Percentiles rank a stretch among this genome's conserved stretches.
Conservation (phyloP, 2,113 vertebrate species). For the Pollimyrus isidori region DNA sequence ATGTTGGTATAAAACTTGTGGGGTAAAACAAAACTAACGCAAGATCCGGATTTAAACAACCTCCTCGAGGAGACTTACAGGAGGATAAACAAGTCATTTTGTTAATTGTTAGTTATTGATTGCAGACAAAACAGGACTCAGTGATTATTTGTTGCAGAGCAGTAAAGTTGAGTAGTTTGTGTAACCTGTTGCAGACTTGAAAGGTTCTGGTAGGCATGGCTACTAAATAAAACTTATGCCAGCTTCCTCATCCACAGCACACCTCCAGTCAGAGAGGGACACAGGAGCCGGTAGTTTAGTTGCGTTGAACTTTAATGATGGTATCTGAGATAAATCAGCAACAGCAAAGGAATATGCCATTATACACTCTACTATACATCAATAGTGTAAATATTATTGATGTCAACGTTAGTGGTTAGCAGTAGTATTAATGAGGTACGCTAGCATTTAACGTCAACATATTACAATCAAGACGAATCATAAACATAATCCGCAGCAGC, state of each 20-base stretch:
- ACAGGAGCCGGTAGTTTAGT: neutral
- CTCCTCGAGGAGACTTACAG: no score
- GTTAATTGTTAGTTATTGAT: no score
- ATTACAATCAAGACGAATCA: no score
- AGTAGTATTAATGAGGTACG: neutral
- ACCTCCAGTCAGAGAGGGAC: neutral
- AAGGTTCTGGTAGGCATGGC: neutral
- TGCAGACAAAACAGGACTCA: no score
- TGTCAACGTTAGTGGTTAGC: neutral
- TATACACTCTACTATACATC: neutral
- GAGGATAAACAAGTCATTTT: no score
- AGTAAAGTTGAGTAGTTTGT: no score
- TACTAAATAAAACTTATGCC: neutral
- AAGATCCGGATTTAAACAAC: no score
- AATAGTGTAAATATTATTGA: neutral
- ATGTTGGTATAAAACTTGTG: no score
- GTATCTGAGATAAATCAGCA: neutral
- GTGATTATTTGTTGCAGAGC: no score
- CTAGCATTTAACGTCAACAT: neutral
- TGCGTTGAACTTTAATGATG: neutral
- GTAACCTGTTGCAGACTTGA: neutral
- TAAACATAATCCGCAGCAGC: no score
- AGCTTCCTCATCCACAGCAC: neutral
- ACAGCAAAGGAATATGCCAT: neutral
- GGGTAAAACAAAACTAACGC: no score